Conservation (phyloP, 2,797 vertebrate genomes). For the Sebastes reedi region DNA sequence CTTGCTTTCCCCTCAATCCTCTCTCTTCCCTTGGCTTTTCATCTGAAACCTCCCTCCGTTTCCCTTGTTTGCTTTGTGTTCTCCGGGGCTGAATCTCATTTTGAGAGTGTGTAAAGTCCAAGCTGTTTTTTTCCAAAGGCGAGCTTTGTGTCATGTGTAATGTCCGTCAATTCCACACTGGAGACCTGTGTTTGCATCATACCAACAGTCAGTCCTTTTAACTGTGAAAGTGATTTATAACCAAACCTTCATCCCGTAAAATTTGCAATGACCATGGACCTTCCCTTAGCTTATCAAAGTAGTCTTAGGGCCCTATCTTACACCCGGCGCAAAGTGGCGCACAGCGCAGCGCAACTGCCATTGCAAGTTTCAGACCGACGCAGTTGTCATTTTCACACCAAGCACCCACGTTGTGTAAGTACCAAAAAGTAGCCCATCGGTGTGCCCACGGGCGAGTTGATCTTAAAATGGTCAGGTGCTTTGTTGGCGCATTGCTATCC, state of each 20-base stretch:
- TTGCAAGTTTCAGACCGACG: too few species aligned
- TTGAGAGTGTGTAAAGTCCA: conserved; percentile 21
- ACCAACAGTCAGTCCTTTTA: neutral
- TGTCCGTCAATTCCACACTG: neutral
- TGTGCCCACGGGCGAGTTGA: too few species aligned
- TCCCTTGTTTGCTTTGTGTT: conserved; percentile 32
- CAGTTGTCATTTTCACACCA: too few species aligned
- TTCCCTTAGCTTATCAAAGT: neutral
- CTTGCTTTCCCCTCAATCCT: conserved; percentile 20
- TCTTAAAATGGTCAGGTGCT: too few species aligned
- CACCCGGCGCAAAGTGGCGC: too few species aligned
- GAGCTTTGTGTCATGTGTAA: conserved; percentile 6
- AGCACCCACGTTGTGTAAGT: too few species aligned
- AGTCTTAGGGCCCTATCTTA: neutral
- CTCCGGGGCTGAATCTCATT: conserved; percentile 26
- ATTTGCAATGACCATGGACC: neutral
- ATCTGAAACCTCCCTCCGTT: conserved; percentile 40
- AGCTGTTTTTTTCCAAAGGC: conserved; percentile 17
- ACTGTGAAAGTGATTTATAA: neutral
- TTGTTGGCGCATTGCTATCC: too few species aligned
- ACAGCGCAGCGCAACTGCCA: too few species aligned
- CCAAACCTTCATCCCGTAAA: neutral
- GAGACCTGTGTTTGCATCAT: neutral
- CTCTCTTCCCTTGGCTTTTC: conserved; percentile 36
- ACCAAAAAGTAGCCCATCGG: too few species aligned